Evolutionary conservation across 2,113 vertebrate genomes (phyloP), one percentile per base, ranked within the genome.

Genomic region (Stictonetta naevosa): DNA sequence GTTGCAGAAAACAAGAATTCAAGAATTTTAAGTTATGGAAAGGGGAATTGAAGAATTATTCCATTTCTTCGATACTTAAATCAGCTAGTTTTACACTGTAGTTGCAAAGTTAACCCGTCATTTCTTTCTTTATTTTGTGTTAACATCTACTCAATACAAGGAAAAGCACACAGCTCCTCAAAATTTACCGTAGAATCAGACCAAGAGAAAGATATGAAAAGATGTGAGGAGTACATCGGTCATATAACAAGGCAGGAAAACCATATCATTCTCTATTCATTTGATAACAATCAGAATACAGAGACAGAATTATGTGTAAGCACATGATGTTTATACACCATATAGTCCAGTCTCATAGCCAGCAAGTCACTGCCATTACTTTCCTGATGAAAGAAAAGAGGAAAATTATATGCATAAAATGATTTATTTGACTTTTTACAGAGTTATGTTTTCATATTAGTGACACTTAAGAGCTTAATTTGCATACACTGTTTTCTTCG

Each of bases 101-200:
- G 60, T 59, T 91, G 72, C 31, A 63, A 93, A 96, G 58, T 86
- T 94, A 89, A 68, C 92, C 31, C 60, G 75, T 91, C 21, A 38
- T 95, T 96, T 88, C 21, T 88, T 87, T 48, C 28, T 62, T 91
- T 34, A 59, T 62, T 21, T 88, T 48, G 15, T 55, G 50, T 77
- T 87, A 82, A 12, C 8, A 60, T n/a, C 69, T 86, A 52, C 26
- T 94, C 69, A 34, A 59, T 31, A 46, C 7, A 52, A 10, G 55
- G 36, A 66, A 72, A 74, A 83, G 29, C 22, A 62, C 7, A 40
- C 3, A 89, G 40, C 87, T 82, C 72, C 38, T 71, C 58, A 66
- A 52, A 68, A 53, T 76, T 80, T 74, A n/a, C 21, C 11, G 7
- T 1, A 42, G 7, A 83, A 58, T 74, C 91, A 83, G 83, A 92